These are phyloP conservation scores for Heteromurus nitidus DNA, from an alignment of 2,888 invertebrate genomes.

Conservation along the genomic window DNA sequence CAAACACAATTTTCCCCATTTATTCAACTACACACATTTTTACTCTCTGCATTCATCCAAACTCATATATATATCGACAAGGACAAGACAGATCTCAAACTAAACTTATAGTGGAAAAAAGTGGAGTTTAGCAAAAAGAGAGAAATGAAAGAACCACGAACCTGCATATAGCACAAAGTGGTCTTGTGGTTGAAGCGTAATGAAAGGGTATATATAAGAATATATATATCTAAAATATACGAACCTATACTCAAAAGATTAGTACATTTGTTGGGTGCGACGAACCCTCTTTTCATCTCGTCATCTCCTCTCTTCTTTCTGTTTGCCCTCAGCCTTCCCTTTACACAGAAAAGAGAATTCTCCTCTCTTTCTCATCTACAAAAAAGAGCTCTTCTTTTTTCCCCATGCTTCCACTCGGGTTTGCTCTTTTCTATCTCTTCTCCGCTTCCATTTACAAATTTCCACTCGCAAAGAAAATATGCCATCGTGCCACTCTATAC, in stretches of 20 bases:
- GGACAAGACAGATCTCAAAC: too few species aligned
- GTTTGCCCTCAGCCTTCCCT: slow-evolving; percentile 16
- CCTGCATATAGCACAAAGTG: too few species aligned
- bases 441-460: background rate
- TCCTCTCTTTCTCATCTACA: slow-evolving; percentile 19
- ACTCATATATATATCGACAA: too few species aligned
- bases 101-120: too few species aligned
- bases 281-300: slow-evolving; percentile 58
- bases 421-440: background rate
- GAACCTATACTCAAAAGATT: slow-evolving; percentile 46
- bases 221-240: background rate
- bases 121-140: too few species aligned
- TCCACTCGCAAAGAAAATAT: background rate
- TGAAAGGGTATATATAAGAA: slow-evolving; percentile 48
- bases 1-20: too few species aligned
- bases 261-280: slow-evolving; percentile 58
- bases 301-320: slow-evolving; percentile 15
- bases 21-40: too few species aligned
- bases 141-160: too few species aligned
- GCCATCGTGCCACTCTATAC: background rate
- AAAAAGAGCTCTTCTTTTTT: slow-evolving; percentile 8
- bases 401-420: background rate
- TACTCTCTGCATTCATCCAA: too few species aligned
- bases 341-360: background rate
- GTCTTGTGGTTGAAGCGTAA: slow-evolving; percentile 25